phyloP scores from a whole-genome alignment of 2,113 vertebrate genomes.

The Coptodon rendalli region DNA sequence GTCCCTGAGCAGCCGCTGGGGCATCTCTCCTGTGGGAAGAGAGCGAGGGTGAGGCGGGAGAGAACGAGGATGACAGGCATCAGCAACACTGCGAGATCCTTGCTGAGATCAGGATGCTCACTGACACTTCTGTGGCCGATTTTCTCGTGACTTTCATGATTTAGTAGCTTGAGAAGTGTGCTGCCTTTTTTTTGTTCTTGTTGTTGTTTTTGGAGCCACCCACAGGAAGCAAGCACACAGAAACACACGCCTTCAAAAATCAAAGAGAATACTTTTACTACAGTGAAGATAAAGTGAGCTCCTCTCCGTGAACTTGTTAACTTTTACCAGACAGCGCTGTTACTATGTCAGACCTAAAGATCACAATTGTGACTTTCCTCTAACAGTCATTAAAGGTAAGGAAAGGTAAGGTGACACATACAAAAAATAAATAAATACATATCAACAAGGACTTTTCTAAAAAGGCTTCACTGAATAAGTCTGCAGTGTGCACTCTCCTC shows the following conservation, averaged over 20 bases:
- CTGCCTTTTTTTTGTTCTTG: neutral
- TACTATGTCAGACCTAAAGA: neutral
- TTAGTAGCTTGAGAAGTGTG: neutral
- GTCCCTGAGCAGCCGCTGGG: constrained; percentile 60
- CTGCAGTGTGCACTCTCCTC: neutral
- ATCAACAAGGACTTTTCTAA: neutral
- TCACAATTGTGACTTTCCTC: neutral
- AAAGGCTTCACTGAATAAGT: neutral
- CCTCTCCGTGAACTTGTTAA: neutral
- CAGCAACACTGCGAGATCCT: neutral
- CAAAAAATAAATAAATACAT: neutral
- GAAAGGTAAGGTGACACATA: neutral
- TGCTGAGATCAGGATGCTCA: neutral
- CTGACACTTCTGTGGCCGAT: neutral
- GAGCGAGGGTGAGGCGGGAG: neutral
- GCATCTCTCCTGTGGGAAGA: constrained; percentile 53
- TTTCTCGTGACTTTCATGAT: neutral
- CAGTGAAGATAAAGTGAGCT: neutral
- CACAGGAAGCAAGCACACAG: neutral
- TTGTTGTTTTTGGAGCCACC: neutral
- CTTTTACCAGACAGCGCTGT: neutral
- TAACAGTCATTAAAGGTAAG: neutral
- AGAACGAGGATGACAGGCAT: neutral
- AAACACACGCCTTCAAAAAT: neutral
- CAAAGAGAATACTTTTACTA: neutral